Base-by-base conservation (phyloP, 2,113 vertebrate species). In the Odontesthes bonariensis region DNA sequence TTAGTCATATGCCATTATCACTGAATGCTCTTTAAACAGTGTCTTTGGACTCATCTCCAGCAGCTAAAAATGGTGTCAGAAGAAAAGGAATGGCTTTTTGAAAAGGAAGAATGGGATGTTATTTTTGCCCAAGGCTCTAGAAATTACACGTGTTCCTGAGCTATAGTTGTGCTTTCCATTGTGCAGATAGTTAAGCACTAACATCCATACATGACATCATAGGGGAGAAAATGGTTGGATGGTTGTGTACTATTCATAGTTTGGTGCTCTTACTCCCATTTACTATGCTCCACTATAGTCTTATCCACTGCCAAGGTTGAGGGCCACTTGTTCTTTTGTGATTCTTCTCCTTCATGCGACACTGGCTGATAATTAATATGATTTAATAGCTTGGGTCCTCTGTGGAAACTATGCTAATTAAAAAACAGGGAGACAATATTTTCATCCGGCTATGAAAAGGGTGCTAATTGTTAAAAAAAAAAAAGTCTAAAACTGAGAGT, bases 281-380 rank as follows among this genome's bases (percentile, higher is more conserved):
- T 7, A 38, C 35, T 38, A 38, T 8, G 35, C 35, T 10, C 5
- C 35, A 38, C 35, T 38, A 32, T 31, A 65, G 63, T 53, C 47
- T 64, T 47, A 68, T 57, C 53, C 17, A 70, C 23, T 53, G 56
- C 60, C 70, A 83, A 72, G 73, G 51, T 71, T 60, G 68, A 57
- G 44, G 46, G 46, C 38, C 32, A 20, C 49, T 66, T 1, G 8
- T 38, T 79, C 60, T 55, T 54, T 61, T 57, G 77, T 76, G 55
- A 67, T 77, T 56, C 31, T 59, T 78, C 60, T 74, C 47, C 63
- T 62, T 72, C 66, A 73, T 12, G 64, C 70, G 71, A 33, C 57
- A 77, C 58, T 27, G 53, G 65, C 73, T 79, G 78, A 87, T 92
- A 91, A 92, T 92, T 86, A 90, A 84, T 80, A 70, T 88, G 86